Evolutionary conservation across 2,797 vertebrate species (phyloP).

Genomic region (Naso thynnoides): DNA sequence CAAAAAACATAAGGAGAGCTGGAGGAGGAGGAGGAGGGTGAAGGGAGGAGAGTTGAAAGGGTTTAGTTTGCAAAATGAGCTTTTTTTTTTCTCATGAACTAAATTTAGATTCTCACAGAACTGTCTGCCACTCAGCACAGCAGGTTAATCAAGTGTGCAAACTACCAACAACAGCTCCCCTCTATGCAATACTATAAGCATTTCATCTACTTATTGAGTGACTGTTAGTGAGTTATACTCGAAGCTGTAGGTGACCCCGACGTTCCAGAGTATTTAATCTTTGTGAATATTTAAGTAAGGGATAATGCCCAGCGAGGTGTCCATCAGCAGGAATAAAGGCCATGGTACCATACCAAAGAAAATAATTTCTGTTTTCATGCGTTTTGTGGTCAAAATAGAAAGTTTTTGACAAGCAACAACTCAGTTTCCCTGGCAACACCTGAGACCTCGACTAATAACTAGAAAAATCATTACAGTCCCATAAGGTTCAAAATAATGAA

Average conservation of each 20-base stretch:
- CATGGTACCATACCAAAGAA: too few species aligned
- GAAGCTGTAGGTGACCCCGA: neutral
- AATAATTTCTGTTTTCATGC: too few species aligned
- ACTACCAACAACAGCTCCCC: neutral
- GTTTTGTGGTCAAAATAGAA: too few species aligned
- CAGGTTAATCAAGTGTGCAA: slow-evolving; percentile 37
- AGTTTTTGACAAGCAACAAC: too few species aligned
- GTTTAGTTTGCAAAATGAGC: slow-evolving; percentile 32
- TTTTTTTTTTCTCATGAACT: slow-evolving; percentile 13
- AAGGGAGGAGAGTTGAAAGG: slow-evolving; percentile 3
- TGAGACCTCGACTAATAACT: too few species aligned
- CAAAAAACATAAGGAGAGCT: neutral
- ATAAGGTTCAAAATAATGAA: too few species aligned
- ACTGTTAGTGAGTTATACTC: neutral
- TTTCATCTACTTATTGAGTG: neutral
- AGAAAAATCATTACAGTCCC: too few species aligned
- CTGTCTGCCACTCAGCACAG: slow-evolving; percentile 18
- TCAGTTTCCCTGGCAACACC: too few species aligned
- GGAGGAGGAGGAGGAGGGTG: slow-evolving; percentile 2
- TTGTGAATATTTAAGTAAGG: neutral
- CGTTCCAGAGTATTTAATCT: neutral
- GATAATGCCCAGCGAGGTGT: too few species aligned
- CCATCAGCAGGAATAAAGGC: too few species aligned
- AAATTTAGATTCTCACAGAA: slow-evolving; percentile 39
- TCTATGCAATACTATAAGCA: neutral